Evolutionary conservation across 2,888 invertebrate genomes (phyloP), one percentile per base, ranked within the genome.

Genomic region (Euproctis similis): DNA sequence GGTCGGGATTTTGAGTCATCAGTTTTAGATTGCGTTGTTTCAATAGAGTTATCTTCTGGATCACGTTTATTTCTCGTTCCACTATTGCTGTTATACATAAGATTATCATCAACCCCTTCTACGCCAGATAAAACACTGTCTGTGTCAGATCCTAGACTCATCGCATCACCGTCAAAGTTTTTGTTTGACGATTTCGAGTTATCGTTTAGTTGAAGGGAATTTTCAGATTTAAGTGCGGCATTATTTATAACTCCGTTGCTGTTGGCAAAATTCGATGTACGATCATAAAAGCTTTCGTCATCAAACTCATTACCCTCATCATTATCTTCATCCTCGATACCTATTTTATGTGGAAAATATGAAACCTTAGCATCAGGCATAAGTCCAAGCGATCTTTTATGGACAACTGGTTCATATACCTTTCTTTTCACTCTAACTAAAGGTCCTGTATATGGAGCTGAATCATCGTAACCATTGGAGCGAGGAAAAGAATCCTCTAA

Each of bases 241-340:
- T 46, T 5, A 12, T n/a, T 46, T 9, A 43, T 26, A 13, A 33
- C 46, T 37, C 48, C 46, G 26, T 57, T 61, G 31, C 28, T 44
- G 28, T 66, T 60, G 9, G 53, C 65, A 24, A 69, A 62, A 42
- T 67, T 70, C 4, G 74, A 65, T 22, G 68, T 62, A 4, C 72
- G 63, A 37, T 85, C 85, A 41, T 78, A 82, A 48, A 85, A 81
- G 6, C 77, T 77, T 39, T 85, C 77, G 36, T 85, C 77, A 25
- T 85, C 77, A 45, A 82, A 85, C 53, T 86, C 86, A 45, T 71
- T 80, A 4, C 77, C 77, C 59, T 85, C 86, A 16, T 82, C 76
- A 32, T 71, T 80, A 26, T 78, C 81, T 38, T 75, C 80, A 18
- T 82, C 78, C 23, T 76, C 77, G 35, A 68, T 74, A 47, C 77